Percentiles rank a stretch among this genome's conserved stretches.
Conservation (phyloP, 37 sponge, comb jelly and placozoan species). For the Oopsacas minuta region DNA sequence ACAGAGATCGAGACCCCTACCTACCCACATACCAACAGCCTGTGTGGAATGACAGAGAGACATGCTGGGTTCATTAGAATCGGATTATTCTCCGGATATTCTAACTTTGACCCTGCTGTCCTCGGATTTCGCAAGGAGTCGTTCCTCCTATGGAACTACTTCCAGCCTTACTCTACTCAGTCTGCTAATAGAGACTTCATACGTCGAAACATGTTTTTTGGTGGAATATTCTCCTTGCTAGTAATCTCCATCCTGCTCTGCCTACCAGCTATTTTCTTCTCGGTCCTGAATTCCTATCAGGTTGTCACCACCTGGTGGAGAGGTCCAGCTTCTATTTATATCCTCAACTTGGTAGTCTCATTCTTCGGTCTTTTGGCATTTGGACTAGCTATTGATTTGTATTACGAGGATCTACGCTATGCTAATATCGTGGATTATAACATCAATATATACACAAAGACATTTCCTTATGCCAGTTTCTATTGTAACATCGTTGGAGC, state of each 20-base stretch:
- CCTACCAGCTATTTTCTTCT: constrained; percentile 20
- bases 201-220: constrained; percentile 12
- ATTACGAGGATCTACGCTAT: constrained; percentile 1
- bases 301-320: constrained; percentile 45
- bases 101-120: neutral
- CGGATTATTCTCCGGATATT: constrained; percentile 2
- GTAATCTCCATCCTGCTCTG: constrained; percentile 29
- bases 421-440: neutral
- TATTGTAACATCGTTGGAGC: neutral
- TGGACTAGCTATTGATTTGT: neutral
- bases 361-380: neutral
- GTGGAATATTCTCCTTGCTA: constrained; percentile 25
- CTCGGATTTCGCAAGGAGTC: neutral
- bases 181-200: neutral
- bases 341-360: constrained; percentile 25
- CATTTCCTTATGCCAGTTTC: constrained; percentile 1
- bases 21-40: neutral
- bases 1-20: neutral
- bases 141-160: neutral
- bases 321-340: constrained; percentile 48
- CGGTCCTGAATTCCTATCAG: constrained; percentile 51
- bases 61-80: neutral
- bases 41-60: neutral
- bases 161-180: neutral
- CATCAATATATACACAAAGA: neutral